Evolutionary conservation across 2,113 vertebrate species (phyloP).

Genomic region (Apodemus sylvaticus): DNA sequence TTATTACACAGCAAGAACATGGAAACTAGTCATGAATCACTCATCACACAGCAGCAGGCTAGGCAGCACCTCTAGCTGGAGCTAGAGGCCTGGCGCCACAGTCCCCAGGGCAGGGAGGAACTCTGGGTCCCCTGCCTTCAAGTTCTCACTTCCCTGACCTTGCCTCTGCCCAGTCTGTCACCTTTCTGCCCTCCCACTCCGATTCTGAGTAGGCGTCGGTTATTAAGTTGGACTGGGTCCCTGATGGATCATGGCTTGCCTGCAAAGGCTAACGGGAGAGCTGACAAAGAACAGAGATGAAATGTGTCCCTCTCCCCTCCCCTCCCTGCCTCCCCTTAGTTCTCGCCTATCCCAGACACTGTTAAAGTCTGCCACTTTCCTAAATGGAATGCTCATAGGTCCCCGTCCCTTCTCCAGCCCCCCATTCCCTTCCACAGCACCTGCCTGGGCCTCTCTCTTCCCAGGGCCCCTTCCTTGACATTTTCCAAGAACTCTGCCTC

Average conservation of each 20-base stretch:
- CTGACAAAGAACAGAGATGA: neutral
- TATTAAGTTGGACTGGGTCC: slow-evolving; percentile 52
- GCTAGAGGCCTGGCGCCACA: neutral
- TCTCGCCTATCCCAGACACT: fast-evolving
- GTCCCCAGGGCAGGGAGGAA: neutral
- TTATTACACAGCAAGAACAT: neutral
- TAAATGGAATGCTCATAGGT: neutral
- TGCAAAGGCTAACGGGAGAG: neutral
- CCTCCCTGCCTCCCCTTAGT: too few relatives aligned
- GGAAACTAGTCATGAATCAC: neutral
- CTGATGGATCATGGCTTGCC: neutral
- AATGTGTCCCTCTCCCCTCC: too few relatives aligned
- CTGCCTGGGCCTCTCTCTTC: neutral
- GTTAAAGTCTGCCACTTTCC: fast-evolving
- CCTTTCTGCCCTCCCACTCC: slow-evolving; percentile 11
- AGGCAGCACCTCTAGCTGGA: neutral
- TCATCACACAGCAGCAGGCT: neutral
- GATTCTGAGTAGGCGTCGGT: slow-evolving; percentile 58
- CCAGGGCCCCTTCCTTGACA: neutral
- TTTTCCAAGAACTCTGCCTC: neutral
- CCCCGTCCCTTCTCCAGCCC: neutral
- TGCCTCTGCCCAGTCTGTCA: neutral
- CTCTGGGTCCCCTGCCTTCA: fast-evolving
- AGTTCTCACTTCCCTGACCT: slow-evolving; percentile 59
- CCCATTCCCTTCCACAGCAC: fast-evolving